phyloP scores from a whole-genome alignment of 2,797 vertebrate species.

The Syngnathus acus region DNA sequence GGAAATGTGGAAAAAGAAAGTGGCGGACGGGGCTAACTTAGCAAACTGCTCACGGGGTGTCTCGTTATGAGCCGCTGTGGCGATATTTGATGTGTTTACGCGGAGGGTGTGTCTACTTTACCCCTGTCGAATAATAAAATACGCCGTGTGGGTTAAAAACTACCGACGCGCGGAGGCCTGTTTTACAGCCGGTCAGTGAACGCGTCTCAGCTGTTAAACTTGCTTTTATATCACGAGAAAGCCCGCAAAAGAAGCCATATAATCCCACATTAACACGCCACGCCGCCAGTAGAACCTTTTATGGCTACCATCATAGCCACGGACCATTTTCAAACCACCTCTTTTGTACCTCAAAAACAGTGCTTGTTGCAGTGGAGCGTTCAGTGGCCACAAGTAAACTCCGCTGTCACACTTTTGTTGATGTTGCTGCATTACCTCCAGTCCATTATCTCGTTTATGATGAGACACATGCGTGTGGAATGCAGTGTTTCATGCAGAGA shows the following conservation, averaged over 20 bases:
- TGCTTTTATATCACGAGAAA: neutral
- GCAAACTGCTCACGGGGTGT: neutral
- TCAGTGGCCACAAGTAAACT: neutral
- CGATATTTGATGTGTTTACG: slow-evolving; percentile 30
- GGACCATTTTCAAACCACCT: neutral
- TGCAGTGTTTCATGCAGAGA: neutral
- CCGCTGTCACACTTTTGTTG: neutral
- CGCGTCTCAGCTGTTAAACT: slow-evolving; percentile 6
- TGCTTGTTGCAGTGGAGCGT: neutral
- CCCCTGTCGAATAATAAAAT: neutral
- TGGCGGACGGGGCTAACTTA: slow-evolving; percentile 8
- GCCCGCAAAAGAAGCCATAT: neutral
- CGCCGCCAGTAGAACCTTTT: neutral
- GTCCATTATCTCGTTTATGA: neutral
- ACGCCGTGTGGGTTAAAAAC: slow-evolving; percentile 12
- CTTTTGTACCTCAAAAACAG: neutral
- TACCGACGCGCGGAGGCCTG: slow-evolving; percentile 12
- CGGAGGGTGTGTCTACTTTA: slow-evolving; percentile 66
- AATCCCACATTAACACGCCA: neutral
- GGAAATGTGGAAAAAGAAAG: slow-evolving; percentile 63
- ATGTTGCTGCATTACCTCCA: neutral
- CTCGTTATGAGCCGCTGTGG: neutral
- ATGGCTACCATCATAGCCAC: neutral
- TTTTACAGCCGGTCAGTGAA: slow-evolving; percentile 12
- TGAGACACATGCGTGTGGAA: neutral